Percentiles rank a stretch among this genome's conserved stretches.
These are phyloP conservation scores for Vesta saturnalis DNA, from an alignment of 2,888 invertebrate genomes.

Conservation along the genomic window DNA sequence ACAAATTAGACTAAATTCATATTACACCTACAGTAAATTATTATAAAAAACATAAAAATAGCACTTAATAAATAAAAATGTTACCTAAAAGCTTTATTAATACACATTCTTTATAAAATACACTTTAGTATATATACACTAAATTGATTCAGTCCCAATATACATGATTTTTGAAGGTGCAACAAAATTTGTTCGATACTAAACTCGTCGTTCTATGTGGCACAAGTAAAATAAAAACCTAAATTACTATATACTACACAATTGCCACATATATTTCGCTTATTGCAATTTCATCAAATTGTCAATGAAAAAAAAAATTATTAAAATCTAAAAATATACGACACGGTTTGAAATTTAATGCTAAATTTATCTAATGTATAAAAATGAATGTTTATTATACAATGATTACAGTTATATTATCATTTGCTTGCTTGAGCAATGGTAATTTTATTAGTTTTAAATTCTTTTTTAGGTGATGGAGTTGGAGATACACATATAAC, in stretches of 20 bases:
- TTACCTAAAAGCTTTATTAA: conserved; percentile 22
- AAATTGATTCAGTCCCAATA: conserved; percentile 21
- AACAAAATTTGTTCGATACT: conserved; percentile 13
- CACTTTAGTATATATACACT: conserved; percentile 22
- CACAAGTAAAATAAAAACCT: conserved; percentile 17
- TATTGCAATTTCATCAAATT: conserved; percentile 24
- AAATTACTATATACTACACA: conserved; percentile 19
- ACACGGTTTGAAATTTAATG: conserved; percentile 12
- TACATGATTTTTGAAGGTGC: conserved; percentile 10
- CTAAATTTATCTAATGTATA: conserved; percentile 25
- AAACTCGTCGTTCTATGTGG: conserved; percentile 6
- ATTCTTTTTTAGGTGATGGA: conserved; percentile 58
- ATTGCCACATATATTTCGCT: conserved; percentile 16
- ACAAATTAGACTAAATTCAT: not conserved
- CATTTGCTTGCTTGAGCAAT: conserved; percentile 52
- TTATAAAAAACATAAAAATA: conserved; percentile 16
- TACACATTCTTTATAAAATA: conserved; percentile 30
- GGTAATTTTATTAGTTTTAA: conserved; percentile 53
- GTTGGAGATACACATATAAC: conserved; percentile 64
- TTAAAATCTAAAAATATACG: conserved; percentile 18
- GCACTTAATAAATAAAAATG: conserved; percentile 21
- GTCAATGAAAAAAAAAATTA: conserved; percentile 7
- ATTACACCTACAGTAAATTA: conserved; percentile 1
- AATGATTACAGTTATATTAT: conserved; percentile 43
- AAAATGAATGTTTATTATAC: conserved; percentile 22